Conservation (phyloP, 2,113 vertebrate genomes). For the Myanophis thanlyinensis region DNA sequence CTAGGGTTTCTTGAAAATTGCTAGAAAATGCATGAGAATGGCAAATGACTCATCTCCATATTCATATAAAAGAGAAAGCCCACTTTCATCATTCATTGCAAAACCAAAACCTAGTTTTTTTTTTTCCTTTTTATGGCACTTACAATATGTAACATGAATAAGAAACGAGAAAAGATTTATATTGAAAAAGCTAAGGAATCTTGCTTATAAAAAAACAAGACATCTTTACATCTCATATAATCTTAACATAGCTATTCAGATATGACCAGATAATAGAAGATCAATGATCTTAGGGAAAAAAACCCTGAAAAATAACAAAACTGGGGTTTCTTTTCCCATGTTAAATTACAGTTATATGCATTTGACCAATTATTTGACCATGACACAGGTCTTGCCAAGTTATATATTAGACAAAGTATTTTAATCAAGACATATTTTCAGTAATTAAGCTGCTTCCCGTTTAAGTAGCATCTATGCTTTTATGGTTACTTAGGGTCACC, state of each 20-base stretch:
- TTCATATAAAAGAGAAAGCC: slow-evolving; percentile 11
- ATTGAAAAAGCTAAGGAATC: neutral
- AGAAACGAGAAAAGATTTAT: slow-evolving; percentile 13
- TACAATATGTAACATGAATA: neutral
- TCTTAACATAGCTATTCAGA: neutral
- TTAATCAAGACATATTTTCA: slow-evolving; percentile 4
- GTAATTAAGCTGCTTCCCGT: neutral
- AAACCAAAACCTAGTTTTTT: neutral
- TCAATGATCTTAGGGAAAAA: neutral
- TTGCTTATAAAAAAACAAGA: neutral
- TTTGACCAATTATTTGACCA: slow-evolving; percentile 9
- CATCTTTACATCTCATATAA: neutral
- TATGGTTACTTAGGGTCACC: neutral
- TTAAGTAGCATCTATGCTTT: neutral
- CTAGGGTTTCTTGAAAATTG: slow-evolving; percentile 4
- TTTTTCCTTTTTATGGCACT: neutral
- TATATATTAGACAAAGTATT: neutral
- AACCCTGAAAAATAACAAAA: slow-evolving; percentile 11
- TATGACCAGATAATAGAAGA: neutral
- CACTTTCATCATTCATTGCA: slow-evolving; percentile 6
- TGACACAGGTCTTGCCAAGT: neutral
- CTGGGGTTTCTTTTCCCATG: neutral
- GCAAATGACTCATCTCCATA: neutral
- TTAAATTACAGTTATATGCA: neutral
- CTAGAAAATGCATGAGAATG: slow-evolving; percentile 5